Base-by-base conservation (phyloP, 2,888 invertebrate genomes). In the Agriopis leucophaearia region DNA sequence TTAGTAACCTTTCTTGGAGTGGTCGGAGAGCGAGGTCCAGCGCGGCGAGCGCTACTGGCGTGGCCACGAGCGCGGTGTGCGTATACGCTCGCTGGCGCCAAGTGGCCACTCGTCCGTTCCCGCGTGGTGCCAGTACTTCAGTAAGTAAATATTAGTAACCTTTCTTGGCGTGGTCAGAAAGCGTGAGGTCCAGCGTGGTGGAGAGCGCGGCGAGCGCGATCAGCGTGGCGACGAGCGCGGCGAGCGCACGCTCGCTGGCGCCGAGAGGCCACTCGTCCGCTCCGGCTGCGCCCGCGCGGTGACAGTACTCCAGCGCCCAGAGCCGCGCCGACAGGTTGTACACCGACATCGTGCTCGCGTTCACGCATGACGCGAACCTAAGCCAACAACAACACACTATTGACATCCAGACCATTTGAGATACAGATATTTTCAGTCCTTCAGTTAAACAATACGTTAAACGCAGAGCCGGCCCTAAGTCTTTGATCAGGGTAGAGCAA, bases 311-410 rank as follows among this genome's bases (percentile, higher is more conserved):
- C 76, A 90, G 82, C 62, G 78, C 78, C 76, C 77, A 81, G 56
- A 91, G 84, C 0, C 82, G 84, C 45, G 92, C 91, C 0, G 88
- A 84, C 69, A 93, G 82, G 72, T 87, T 84, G 85, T 90, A 86
- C 3, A 74, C 60, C 0, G 84, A 73, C 71, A 82, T 78, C 27
- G 83, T 88, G 65, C 81, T 87, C 57, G 83, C 84, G 81, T 91
- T 91, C 70, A 93, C 89, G 69, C 93, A 93, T 0, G 83, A 81
- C 35, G 84, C 77, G 77, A 92, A 92, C 92, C 93, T 92, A 79
- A 0, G 10, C 7, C 44, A 81, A 81, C 81, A 81, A 4, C 10
- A 44, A 3, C 12, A 27, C 12, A 3, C 5, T 6, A 3, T 15
- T 9, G 10, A 15, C 8, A 5, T 44, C n/a, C 5, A n/a, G 44